Percentiles rank a stretch among this genome's conserved stretches.
phyloP scores from a whole-genome alignment of 2,888 invertebrate genomes.

The Agelastica alni region DNA sequence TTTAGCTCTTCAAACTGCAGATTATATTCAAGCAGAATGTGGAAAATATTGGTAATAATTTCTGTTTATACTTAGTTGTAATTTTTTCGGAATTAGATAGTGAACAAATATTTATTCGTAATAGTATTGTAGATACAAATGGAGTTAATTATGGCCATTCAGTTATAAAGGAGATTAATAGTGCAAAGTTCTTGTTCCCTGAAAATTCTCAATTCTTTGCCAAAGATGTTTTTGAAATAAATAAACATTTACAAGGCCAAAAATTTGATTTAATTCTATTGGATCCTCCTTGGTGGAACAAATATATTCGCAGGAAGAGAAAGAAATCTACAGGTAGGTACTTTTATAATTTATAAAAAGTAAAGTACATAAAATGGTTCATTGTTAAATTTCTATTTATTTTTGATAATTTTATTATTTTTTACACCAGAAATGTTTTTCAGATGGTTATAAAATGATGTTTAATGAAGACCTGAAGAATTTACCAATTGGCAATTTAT shows the following conservation, averaged over 20 bases:
- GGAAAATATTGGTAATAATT: slow-evolving; percentile 16
- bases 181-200: slow-evolving; percentile 68
- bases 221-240: slow-evolving; percentile 66
- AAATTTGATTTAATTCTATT: slow-evolving; percentile 81
- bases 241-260: slow-evolving; percentile 55
- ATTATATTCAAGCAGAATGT: slow-evolving; percentile 37
- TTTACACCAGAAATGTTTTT: background rate
- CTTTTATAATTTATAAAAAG: too few relatives aligned
- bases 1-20: slow-evolving; percentile 39
- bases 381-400: background rate
- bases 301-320: slow-evolving; percentile 84
- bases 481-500: slow-evolving; percentile 70
- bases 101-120: too few relatives aligned
- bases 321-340: slow-evolving; percentile 58
- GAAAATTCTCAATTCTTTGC: slow-evolving; percentile 68
- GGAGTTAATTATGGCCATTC: slow-evolving; percentile 62
- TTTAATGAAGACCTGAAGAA: slow-evolving; percentile 72
- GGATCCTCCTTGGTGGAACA: slow-evolving; percentile 98
- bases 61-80: background rate
- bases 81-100: too few relatives aligned
- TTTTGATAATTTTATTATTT: background rate
- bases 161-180: slow-evolving; percentile 58
- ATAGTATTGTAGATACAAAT: slow-evolving; percentile 46
- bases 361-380: too few relatives aligned
- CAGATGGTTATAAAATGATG: slow-evolving; percentile 76